A percentile compares a stretch with the other conserved stretches of the same genome.
Evolutionary conservation across 2,113 vertebrate species (phyloP).

Genomic region (Ancistrus triradiatus): DNA sequence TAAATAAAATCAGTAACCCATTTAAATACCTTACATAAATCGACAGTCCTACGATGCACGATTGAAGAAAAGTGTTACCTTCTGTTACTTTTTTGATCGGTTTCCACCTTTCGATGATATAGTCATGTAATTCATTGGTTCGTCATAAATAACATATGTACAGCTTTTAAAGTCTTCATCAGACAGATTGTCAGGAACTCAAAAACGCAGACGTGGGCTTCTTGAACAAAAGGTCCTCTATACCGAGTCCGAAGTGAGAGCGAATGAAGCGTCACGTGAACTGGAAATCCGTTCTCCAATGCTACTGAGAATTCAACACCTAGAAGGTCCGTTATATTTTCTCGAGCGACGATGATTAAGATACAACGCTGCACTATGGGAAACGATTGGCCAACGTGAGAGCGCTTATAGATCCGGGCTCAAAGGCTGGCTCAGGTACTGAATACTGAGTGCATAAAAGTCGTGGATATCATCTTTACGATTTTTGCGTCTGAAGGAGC

Average conservation of each 20-base stretch:
- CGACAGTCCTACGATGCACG: background rate
- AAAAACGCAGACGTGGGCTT: slow-evolving; percentile 7
- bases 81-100: background rate
- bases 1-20: too few relatives aligned
- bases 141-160: slow-evolving; percentile 42
- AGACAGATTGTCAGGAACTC: slow-evolving; percentile 47
- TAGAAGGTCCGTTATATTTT: background rate
- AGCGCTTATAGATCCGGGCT: slow-evolving; percentile 20
- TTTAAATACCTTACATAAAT: too few relatives aligned
- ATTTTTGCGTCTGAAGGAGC: slow-evolving; percentile 32
- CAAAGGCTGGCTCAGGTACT: slow-evolving; percentile 3
- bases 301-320: background rate
- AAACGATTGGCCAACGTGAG: slow-evolving; percentile 9
- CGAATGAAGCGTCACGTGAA: too few relatives aligned
- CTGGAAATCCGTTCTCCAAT: too few relatives aligned
- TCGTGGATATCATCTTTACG: slow-evolving; percentile 1
- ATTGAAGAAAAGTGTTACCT: background rate
- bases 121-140: background rate
- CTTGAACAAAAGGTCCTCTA: too few relatives aligned
- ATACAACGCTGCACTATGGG: background rate
- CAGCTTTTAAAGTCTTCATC: slow-evolving; percentile 36
- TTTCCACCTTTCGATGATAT: slow-evolving; percentile 1
- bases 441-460: background rate
- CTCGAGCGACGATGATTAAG: background rate
- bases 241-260: too few relatives aligned